phyloP scores from a whole-genome alignment of 2,888 invertebrate species.

The Campoletis raptor region DNA sequence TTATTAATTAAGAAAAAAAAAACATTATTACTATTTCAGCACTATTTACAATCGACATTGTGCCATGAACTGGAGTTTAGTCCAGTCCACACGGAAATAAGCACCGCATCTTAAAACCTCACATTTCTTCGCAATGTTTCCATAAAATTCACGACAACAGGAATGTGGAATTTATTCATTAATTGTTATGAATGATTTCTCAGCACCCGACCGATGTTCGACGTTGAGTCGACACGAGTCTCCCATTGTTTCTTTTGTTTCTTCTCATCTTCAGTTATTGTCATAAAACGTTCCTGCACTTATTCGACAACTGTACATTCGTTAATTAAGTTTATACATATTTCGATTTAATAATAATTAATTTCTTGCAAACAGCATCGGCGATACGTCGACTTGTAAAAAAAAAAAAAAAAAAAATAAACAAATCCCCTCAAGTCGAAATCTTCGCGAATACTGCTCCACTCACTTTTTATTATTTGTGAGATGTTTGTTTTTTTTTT shows the following conservation, averaged over 20 bases:
- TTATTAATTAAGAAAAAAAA: conserved; percentile 33
- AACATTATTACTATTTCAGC: conserved; percentile 21
- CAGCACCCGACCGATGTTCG: conserved; percentile 63
- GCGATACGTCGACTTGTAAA: conserved; percentile 8
- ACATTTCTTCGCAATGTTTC: conserved; percentile 36
- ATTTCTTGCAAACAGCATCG: conserved; percentile 52
- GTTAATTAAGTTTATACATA: conserved; percentile 55
- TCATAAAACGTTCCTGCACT: conserved; percentile 21
- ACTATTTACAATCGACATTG: conserved; percentile 59
- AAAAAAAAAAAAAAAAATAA: conserved; percentile 20
- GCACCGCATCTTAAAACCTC: conserved; percentile 61
- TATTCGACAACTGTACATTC: conserved; percentile 57
- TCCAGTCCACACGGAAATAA: conserved; percentile 56
- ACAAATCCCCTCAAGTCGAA: neutral
- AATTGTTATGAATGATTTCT: conserved; percentile 42
- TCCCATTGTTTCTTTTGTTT: conserved; percentile 20
- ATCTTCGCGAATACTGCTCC: conserved; percentile 41
- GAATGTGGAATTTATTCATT: conserved; percentile 7
- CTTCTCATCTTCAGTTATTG: neutral
- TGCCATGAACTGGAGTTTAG: conserved; percentile 36
- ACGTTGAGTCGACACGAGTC: conserved; percentile 55
- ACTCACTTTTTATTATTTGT: conserved; percentile 30
- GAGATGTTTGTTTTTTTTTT: conserved; percentile 15
- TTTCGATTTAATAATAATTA: conserved; percentile 14
- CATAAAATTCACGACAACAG: conserved; percentile 50